A percentile compares a stretch with the other conserved stretches of the same genome.
Evolutionary conservation across 2,888 invertebrate species (phyloP).

Genomic region (Coronaproctus castanopsis): DNA sequence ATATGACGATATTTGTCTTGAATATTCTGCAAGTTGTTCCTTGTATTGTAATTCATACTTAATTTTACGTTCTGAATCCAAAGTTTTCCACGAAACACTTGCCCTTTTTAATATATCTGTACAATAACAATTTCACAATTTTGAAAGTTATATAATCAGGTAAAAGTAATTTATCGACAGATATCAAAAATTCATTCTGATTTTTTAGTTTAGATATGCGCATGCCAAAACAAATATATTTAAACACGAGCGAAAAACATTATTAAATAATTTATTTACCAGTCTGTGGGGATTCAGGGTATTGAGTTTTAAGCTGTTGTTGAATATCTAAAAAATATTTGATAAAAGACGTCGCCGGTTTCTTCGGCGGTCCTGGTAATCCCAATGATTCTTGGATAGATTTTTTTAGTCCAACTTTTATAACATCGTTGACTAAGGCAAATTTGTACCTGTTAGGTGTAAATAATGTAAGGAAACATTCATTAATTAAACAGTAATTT

Average conservation of each 20-base stretch:
- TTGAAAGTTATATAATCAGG: no score
- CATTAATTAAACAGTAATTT: no score
- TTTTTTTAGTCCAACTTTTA: background rate
- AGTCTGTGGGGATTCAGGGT: background rate
- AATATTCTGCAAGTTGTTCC: background rate
- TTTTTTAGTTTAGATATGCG: no score
- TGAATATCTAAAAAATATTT: background rate
- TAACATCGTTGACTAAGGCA: background rate
- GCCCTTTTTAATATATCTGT: background rate
- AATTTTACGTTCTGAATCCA: background rate
- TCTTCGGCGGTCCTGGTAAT: background rate
- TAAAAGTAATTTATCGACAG: no score
- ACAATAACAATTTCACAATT: no score
- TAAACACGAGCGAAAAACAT: no score
- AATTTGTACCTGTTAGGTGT: background rate
- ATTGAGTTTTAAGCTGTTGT: background rate
- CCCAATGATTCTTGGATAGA: background rate
- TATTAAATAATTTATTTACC: background rate
- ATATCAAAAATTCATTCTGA: no score
- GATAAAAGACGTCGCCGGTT: background rate
- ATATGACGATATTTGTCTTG: background rate
- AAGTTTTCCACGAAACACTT: background rate
- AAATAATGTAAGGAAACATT: no score
- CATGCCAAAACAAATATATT: no score
- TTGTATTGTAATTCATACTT: background rate